Base-by-base conservation (phyloP, 2,113 vertebrate genomes). In the Empidonax alnorum region DNA sequence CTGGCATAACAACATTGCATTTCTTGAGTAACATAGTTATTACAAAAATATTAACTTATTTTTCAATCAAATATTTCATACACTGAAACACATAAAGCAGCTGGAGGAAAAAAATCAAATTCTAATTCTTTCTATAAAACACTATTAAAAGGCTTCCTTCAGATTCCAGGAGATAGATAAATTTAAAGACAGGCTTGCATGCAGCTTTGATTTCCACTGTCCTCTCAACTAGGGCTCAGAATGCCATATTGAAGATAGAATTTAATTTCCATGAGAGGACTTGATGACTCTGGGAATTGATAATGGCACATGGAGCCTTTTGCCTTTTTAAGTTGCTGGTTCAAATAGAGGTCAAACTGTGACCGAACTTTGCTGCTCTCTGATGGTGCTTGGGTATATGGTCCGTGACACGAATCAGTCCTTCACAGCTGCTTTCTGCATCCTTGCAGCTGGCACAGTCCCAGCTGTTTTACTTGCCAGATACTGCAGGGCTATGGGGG, bases 61-160 rank as follows among this genome's bases (percentile, higher is more conserved):
- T 94, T 97, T 78, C 85, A 93, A 81, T 96, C 81, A 88, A 89
- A 84, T 95, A 92, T 89, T 93, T 96, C 52, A 87, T 52, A 61
- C 77, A 76, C 50, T 89, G 63, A 88, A 94, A 86, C 56, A 89
- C 79, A 90, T 81, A 91, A 94, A 93, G 76, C 83, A 90, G 92
- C 79, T 93, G 79, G 76, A 89, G 69, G 71, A 81, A 63, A 84
- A 62, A 93, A 73, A 84, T 81, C 47, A 84, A 93, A 96, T 93
- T 95, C 18, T 28, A 80, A 65, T 75, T 74, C 59, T 86, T 61
- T 72, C 33, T 95, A 90, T 93, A 69, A 86, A 61, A 18, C 28
- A 6, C 0, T 0, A 44, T 94, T 42, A 90, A 95, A 81, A 39
- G 8, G 6, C 7, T 90, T 78, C 53, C 58, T 90, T 86, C 44